Evolutionary conservation across 2,888 invertebrate genomes (phyloP), one percentile per base, ranked within the genome.

Genomic region (Tetragonisca angustula): DNA sequence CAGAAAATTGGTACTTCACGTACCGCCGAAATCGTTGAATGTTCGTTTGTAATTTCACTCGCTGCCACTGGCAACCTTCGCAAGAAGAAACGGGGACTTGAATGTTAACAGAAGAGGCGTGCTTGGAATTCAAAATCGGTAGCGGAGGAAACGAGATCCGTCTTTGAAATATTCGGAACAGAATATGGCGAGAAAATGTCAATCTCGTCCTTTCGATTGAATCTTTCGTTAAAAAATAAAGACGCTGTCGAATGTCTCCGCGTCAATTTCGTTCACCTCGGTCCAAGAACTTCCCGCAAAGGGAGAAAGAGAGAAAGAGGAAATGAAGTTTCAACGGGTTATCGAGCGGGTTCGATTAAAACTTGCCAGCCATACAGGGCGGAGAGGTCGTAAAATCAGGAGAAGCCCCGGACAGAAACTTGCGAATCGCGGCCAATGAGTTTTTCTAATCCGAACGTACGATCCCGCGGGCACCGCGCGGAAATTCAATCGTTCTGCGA

Each of bases 391-490:
- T 89, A 89, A 89, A 89, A 86, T 89, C 89, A 73, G 86, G 4
- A 32, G 4, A 32, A 32, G 71, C 54, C 84, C 71, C n/a, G n/a
- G 4, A 69, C 65, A 78, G 72, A 88, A 89, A 88, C 77, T 85
- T 85, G 36, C 62, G 79, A 87, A 84, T 86, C 70, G 80, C 78
- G 56, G 61, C 72, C 70, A 69, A 79, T 71, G 86, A 85, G 84
- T 81, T 83, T 79, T 86, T 82, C 89, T 89, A 89, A 89, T 89
- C 83, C 87, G 77, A 59, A 85, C 77, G 88, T 81, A 87, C 82
- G 89, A 81, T 74, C 69, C 65, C 80, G 75, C 56, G 84, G 80
- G 81, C 87, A 87, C 84, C 83, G 83, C 79, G 84, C 87, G 85
- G 83, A 82, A 87, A 90, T 90, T 90, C 87, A 90, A 90, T 90